Base-by-base conservation (phyloP, 1,140 invertebrate genomes). In the Eupristina koningsbergeri region DNA sequence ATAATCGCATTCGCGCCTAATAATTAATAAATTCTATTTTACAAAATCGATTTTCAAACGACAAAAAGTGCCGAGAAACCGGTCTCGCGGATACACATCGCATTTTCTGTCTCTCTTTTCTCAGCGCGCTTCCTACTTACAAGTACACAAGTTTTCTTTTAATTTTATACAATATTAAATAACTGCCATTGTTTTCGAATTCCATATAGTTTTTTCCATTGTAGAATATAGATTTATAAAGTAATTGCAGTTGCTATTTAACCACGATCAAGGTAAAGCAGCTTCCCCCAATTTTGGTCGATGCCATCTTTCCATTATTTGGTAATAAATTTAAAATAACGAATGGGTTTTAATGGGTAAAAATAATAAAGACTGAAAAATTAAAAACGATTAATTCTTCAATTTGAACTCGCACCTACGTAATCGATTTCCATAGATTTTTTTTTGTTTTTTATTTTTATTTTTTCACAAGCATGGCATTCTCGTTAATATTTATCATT, bases 131-230 rank as follows among this genome's bases (percentile, higher is more conserved):
- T 83, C 76, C 85, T 89, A 89, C 87, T 89, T 89, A 89, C 79
- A 85, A 85, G 36, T 85, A 81, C 79, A 81, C 78, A 78, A 87
- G 85, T 87, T 84, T 84, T 41, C 69, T 67, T 84, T 80, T 50
- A 86, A 79, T 84, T 89, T 88, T 92, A 90, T 91, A 92, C 90
- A 91, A 90, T 89, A 85, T 91, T 90, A 89, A 87, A 89, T 88
- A 89, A 82, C 89, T 88, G 89, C 80, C 84, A 85, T 86, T 87
- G 86, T 86, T 84, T 29, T 71, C 86, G 75, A 85, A 81, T 85
- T 86, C 83, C 8, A 71, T 78, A 71, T 34, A 83, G 31, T 67
- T 86, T 86, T 83, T 85, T 73, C 73, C 39, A 73, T 17, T 83
- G 34, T 61, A 29, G 47, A 64, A 63, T 79, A 47, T 74, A 79